Conservation (phyloP, 1,140 invertebrate species). For the Meloidogyne floridensis region DNA sequence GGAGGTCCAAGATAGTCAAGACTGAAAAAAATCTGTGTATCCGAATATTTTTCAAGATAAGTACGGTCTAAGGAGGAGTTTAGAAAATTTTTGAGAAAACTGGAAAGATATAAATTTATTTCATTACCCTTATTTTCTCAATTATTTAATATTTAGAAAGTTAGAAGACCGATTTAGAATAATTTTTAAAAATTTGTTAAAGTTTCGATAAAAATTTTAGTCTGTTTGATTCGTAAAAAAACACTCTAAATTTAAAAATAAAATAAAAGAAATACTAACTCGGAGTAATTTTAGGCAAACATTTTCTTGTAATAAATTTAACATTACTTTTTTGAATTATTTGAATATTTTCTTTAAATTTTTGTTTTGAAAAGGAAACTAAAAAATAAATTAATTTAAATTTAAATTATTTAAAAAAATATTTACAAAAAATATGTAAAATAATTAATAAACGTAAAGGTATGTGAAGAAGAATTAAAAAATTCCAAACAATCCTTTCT, state of each 20-base stretch:
- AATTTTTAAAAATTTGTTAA: too few species aligned
- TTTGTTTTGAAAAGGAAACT: background rate
- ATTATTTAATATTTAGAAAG: too few species aligned
- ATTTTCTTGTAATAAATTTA: background rate
- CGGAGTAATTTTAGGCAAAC: background rate
- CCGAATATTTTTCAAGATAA: too few species aligned
- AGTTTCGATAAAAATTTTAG: too few species aligned
- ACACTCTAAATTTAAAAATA: background rate
- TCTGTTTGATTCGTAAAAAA: too few species aligned
- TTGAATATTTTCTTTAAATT: background rate
- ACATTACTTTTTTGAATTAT: background rate
- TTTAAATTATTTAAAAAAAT: background rate
- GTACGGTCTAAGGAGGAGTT: too few species aligned
- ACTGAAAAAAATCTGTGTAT: too few species aligned
- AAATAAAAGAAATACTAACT: background rate
- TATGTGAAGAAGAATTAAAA: constrained; percentile 33
- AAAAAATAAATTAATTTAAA: background rate
- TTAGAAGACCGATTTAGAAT: too few species aligned
- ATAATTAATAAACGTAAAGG: constrained; percentile 28
- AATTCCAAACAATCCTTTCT: constrained; percentile 44
- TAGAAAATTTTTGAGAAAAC: too few species aligned
- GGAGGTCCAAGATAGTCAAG: too few species aligned
- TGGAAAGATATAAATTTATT: too few species aligned
- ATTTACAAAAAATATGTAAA: constrained; percentile 10
- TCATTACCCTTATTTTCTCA: too few species aligned